Evolutionary conservation across 2,888 invertebrate species (phyloP), one percentile per base, ranked within the genome.

Genomic region (Dicyrtomina minuta): DNA sequence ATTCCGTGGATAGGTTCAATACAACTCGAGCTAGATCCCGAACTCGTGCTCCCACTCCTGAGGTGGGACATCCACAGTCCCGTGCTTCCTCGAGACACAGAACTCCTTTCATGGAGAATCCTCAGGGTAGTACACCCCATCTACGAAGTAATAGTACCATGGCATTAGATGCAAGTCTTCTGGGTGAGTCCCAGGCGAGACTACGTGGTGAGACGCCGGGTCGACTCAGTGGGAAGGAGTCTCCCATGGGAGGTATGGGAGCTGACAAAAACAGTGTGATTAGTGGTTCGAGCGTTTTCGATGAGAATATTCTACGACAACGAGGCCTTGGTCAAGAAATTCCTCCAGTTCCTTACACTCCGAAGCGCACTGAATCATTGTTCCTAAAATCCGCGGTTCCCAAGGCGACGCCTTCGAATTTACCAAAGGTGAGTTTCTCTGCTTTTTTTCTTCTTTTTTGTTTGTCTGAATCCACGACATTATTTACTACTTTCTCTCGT

Each of bases 301-400:
- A 93, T 82, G 92, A 92, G 67, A 88, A 91, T 66, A 86, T 92
- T 72, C 81, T 93, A 79, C 86, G 90, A 80, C 91, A 92, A 82
- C 86, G 91, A 79, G 89, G 86, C 77, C 86, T 93, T 69, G 92
- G 92, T 72, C 93, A 93, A 84, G 93, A 93, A 81, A 93, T 93
- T 82, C 88, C 92, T 80, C 92, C 93, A 73, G 76, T 80, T 66
- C 79, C 79, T 61, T 89, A 89, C 80, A 92, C 93, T 82, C 93
- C 93, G 70, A 93, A 94, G 83, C 87, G 94, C 80, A 93, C 93
- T 74, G 94, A 94, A 83, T 93, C 93, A 81, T 86, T 94, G 79
- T 93, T 89, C 83, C 88, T 92, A 79, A 84, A 85, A 79, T 84
- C 83, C 74, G 79, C 78, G 49, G 69, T 70, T 66, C 72, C 73